Conservation (phyloP, 2,797 vertebrate species). For the Falco cherrug region DNA sequence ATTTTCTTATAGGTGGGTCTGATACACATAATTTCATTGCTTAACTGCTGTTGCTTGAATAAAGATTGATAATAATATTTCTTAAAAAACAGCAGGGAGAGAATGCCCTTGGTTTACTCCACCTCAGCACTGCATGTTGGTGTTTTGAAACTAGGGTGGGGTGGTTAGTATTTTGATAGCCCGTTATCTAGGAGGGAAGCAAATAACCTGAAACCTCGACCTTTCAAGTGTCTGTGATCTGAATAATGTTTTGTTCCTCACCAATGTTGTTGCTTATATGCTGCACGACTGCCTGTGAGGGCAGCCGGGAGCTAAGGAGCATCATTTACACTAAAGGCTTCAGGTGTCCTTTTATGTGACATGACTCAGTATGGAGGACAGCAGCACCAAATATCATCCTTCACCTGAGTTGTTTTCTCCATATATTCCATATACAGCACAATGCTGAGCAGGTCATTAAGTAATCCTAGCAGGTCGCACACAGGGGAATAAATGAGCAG, state of each 20-base stretch:
- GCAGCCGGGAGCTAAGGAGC: not conserved
- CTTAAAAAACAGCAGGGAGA: not conserved
- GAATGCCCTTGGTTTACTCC: not conserved
- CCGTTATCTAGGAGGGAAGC: conserved; percentile 21
- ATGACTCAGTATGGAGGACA: not conserved
- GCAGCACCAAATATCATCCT: not conserved
- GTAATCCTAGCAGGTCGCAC: not conserved
- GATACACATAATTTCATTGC: not conserved
- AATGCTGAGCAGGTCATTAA: not conserved
- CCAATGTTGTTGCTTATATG: not conserved
- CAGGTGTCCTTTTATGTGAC: not conserved
- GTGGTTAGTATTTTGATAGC: conserved; percentile 35
- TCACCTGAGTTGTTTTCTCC: not conserved
- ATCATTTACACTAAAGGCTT: not conserved
- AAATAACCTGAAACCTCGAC: not conserved
- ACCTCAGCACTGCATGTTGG: not conserved
- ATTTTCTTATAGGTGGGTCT: not conserved
- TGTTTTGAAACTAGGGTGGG: conserved; percentile 55
- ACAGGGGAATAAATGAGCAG: not conserved
- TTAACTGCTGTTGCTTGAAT: not conserved
- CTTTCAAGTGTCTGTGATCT: not conserved
- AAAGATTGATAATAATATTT: not conserved
- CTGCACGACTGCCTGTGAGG: not conserved
- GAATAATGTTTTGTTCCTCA: not conserved
- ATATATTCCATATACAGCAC: not conserved